Base-by-base conservation (phyloP, 2,888 invertebrate species). In the Polydrusus cervinus region DNA sequence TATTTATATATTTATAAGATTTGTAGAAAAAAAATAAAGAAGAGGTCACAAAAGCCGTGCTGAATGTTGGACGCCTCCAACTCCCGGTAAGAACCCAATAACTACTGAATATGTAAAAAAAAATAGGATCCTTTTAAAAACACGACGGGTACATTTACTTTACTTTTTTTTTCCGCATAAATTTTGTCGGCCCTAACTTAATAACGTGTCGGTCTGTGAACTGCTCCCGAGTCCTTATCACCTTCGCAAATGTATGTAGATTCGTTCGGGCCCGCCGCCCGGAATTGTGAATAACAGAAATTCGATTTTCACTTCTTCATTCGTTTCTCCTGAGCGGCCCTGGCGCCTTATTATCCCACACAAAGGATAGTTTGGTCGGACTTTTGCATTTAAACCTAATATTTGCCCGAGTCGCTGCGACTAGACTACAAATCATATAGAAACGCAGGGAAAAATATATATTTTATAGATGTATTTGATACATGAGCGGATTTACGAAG, bases 231-330 rank as follows among this genome's bases (percentile, higher is more conserved):
- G 75, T 71, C 79, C 82, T 77, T 77, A 80, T 81, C 84, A 83
- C 83, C 84, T 84, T 83, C 76, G 80, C 83, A 86, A 86, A 86
- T 86, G 81, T 86, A 86, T 86, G 86, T 85, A 86, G 85, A 86
- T 86, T 86, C 81, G 80, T 74, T 78, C 79, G 80, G 75, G 81
- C 80, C 82, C 82, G 83, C 80, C 81, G 80, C 83, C 78, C 76
- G 78, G 84, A 84, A 83, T 84, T 83, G 84, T 83, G 84, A 85
- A 84, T 85, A 85, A 84, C 83, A 83, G 84, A 85, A 86, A 86
- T 86, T 86, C 84, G 86, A 86, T 86, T 86, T 78, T 85, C 82
- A 84, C 84, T 85, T 85, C 85, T 86, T 86, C 86, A 84, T 84
- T 83, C 84, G 81, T 76, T 66, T 38, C 68, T 68, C 57, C 62